Conservation (phyloP, 2,888 invertebrate genomes). For the Artemia sinica region DNA sequence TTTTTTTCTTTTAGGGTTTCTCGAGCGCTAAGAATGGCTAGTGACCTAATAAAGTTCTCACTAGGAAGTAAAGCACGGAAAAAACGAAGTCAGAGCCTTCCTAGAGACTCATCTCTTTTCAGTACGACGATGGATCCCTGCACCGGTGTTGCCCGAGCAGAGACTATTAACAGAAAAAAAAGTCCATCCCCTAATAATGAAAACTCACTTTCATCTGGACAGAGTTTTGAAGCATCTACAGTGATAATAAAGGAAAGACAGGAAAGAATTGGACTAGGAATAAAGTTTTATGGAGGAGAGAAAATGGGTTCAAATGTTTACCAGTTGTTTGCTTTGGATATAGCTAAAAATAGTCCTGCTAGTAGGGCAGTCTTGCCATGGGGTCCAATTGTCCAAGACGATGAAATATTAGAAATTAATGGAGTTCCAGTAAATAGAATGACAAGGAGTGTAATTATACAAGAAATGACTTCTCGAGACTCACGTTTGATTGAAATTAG, state of each 20-base stretch:
- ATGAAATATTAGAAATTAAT: slow-evolving; percentile 74
- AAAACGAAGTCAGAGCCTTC: too few relatives aligned
- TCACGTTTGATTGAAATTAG: slow-evolving; percentile 13
- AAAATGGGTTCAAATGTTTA: slow-evolving; percentile 61
- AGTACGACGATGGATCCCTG: too few relatives aligned
- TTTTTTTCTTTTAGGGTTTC: too few relatives aligned
- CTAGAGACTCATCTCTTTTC: too few relatives aligned
- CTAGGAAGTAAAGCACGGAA: too few relatives aligned
- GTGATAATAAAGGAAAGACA: slow-evolving; percentile 25
- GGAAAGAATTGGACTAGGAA: slow-evolving; percentile 67
- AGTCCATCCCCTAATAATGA: too few relatives aligned
- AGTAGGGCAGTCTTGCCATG: slow-evolving; percentile 63
- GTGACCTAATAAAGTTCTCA: too few relatives aligned
- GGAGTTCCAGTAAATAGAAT: slow-evolving; percentile 55
- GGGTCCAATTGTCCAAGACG: slow-evolving; percentile 67
- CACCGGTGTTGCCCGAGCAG: too few relatives aligned
- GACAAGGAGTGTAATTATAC: slow-evolving; percentile 71
- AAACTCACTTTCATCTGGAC: too few relatives aligned
- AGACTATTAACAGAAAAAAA: too few relatives aligned
- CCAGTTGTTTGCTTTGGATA: slow-evolving; percentile 68
- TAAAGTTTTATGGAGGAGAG: slow-evolving; percentile 79
- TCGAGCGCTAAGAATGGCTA: too few relatives aligned
- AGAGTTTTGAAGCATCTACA: neutral
- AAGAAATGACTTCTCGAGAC: slow-evolving; percentile 56
- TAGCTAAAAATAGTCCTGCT: slow-evolving; percentile 70